Evolutionary conservation across 2,888 invertebrate genomes (phyloP).

Genomic region (Torymus tubicola): DNA sequence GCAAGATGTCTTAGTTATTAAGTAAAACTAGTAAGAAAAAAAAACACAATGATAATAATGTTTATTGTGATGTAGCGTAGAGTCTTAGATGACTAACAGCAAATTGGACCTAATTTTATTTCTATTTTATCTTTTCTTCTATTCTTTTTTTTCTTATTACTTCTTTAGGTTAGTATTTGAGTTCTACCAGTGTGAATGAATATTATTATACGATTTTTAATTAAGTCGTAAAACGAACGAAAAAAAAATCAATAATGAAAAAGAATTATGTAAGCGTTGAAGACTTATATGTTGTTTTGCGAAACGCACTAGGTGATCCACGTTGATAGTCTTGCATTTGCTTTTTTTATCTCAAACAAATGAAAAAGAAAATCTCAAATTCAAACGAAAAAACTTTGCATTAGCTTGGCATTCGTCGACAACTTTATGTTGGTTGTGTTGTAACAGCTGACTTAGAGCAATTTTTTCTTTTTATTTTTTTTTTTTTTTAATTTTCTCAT

Average conservation of each 20-base stretch:
- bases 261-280: constrained; percentile 23
- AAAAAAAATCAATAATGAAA: constrained; percentile 20
- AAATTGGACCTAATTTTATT: constrained; percentile 38
- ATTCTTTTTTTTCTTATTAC: constrained; percentile 31
- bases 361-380: constrained; percentile 43
- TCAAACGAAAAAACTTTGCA: constrained; percentile 20
- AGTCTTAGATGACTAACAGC: constrained; percentile 49
- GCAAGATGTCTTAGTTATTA: constrained; percentile 53
- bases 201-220: constrained; percentile 49
- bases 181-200: constrained; percentile 52
- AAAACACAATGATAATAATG: constrained; percentile 58
- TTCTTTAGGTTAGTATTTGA: constrained; percentile 42
- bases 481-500: constrained; percentile 7
- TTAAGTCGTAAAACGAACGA: constrained; percentile 53
- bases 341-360: constrained; percentile 59
- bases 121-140: constrained; percentile 40
- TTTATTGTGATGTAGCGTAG: constrained; percentile 65
- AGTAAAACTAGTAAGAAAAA: constrained; percentile 33
- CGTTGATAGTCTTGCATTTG: constrained; percentile 70
- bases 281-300: constrained; percentile 18
- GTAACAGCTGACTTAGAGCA: constrained; percentile 62
- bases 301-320: constrained; percentile 65
- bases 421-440: constrained; percentile 66
- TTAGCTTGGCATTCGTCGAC: constrained; percentile 52
- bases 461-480: constrained; percentile 24